Evolutionary conservation across 2,113 vertebrate genomes (phyloP).

Genomic region (Pleuronectes platessa): DNA sequence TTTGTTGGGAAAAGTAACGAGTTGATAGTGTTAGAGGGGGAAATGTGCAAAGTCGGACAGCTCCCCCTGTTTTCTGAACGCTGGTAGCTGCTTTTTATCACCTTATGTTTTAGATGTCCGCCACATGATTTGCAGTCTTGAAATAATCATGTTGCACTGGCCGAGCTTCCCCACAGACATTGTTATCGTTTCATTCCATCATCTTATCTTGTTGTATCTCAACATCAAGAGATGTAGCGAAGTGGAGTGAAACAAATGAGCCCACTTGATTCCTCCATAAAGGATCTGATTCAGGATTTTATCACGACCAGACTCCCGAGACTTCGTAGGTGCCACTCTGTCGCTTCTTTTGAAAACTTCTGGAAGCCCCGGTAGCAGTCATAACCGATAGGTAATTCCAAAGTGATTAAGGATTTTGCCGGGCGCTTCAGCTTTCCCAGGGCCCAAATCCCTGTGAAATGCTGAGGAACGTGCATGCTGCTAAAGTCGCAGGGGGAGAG

Average conservation of each 20-base stretch:
- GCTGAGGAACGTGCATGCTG: conserved; percentile 77
- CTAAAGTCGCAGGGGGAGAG: conserved; percentile 71
- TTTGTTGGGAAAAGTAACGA: conserved; percentile 10
- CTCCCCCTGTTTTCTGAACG: neutral
- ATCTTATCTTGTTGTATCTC: conserved; percentile 31
- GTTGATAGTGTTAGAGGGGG: conserved; percentile 1
- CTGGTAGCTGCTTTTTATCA: neutral
- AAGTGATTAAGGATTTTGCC: conserved; percentile 79
- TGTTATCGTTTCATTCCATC: neutral
- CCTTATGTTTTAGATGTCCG: neutral
- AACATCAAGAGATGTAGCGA: conserved; percentile 5
- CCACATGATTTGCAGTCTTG: neutral
- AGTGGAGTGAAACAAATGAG: conserved; percentile 30
- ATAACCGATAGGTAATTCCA: conserved; percentile 77
- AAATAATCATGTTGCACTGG: neutral
- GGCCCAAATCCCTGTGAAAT: conserved; percentile 84
- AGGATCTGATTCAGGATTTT: conserved; percentile 15
- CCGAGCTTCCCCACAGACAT: neutral
- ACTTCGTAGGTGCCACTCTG: conserved; percentile 67
- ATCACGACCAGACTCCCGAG: conserved; percentile 24
- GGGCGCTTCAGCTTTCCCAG: conserved; percentile 79
- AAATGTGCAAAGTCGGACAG: conserved; percentile 6
- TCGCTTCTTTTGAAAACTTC: conserved; percentile 57
- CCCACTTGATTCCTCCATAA: neutral
- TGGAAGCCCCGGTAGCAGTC: conserved; percentile 60